Evolutionary conservation across 1,140 invertebrate genomes (phyloP).

Genomic region (Mycetomoellerius zeteki): DNA sequence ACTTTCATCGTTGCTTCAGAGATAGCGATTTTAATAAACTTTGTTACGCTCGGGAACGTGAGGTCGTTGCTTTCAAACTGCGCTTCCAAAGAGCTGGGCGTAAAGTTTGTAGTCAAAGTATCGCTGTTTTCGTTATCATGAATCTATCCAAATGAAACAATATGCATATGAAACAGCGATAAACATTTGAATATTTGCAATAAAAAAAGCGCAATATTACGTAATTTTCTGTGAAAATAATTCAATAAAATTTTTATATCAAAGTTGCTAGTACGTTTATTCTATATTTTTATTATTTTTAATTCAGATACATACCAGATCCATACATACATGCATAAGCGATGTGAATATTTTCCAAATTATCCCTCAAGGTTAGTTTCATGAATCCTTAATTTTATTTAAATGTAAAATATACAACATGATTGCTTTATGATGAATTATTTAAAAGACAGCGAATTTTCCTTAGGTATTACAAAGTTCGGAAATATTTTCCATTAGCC

Average conservation of each 20-base stretch:
- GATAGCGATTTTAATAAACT: constrained; percentile 77
- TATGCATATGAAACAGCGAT: constrained; percentile 37
- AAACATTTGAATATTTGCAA: constrained; percentile 36
- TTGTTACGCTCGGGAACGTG: constrained; percentile 65
- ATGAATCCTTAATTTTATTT: background rate
- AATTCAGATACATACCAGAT: background rate
- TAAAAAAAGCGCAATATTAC: constrained; percentile 23
- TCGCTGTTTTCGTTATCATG: background rate
- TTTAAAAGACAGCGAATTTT: background rate
- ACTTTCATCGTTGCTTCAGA: constrained; percentile 61
- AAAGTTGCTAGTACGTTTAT: background rate
- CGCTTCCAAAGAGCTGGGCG: constrained; percentile 32
- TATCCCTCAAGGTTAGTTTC: background rate
- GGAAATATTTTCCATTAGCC: background rate
- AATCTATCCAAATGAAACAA: constrained; percentile 26
- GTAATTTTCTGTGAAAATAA: background rate
- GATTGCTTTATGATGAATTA: background rate
- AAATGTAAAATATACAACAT: background rate
- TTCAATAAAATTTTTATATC: background rate
- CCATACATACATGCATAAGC: background rate
- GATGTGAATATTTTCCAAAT: background rate
- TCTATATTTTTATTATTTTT: constrained; percentile 4
- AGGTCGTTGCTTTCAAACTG: constrained; percentile 63
- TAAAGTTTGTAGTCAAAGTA: constrained; percentile 38
- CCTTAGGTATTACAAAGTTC: background rate